These are phyloP conservation scores for Cairina moschata DNA, from an alignment of 2,113 vertebrate species.

Conservation along the genomic window DNA sequence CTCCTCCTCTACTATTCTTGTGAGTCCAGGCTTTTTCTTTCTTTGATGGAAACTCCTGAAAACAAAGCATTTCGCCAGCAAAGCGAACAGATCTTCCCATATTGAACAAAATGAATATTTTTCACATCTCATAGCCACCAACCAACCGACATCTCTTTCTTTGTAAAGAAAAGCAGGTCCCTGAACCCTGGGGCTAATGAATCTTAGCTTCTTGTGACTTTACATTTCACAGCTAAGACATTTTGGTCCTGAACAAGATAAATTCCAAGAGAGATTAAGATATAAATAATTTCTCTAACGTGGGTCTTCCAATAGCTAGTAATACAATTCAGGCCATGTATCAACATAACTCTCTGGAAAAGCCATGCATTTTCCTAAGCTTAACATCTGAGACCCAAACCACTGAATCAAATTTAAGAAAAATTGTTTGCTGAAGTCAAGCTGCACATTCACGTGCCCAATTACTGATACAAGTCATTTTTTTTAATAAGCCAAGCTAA, in stretches of 20 bases:
- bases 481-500: neutral
- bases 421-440: neutral
- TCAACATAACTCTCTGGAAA: neutral
- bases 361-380: neutral
- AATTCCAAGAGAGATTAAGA: neutral
- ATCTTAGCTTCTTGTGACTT: neutral
- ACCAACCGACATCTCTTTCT: neutral
- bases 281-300: neutral
- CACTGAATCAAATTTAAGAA: neutral
- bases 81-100: neutral
- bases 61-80: neutral
- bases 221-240: neutral
- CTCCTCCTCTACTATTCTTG: neutral
- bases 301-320: neutral
- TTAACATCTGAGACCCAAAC: neutral
- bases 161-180: neutral
- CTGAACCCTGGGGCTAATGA: neutral
- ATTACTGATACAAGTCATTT: neutral
- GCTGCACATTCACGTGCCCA: neutral
- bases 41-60: neutral
- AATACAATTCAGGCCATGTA: neutral
- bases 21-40: neutral
- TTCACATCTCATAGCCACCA: neutral
- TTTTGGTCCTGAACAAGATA: neutral
- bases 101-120: neutral